These are phyloP conservation scores for Orchesella flavescens DNA, from an alignment of 2,888 invertebrate species.

Conservation along the genomic window DNA sequence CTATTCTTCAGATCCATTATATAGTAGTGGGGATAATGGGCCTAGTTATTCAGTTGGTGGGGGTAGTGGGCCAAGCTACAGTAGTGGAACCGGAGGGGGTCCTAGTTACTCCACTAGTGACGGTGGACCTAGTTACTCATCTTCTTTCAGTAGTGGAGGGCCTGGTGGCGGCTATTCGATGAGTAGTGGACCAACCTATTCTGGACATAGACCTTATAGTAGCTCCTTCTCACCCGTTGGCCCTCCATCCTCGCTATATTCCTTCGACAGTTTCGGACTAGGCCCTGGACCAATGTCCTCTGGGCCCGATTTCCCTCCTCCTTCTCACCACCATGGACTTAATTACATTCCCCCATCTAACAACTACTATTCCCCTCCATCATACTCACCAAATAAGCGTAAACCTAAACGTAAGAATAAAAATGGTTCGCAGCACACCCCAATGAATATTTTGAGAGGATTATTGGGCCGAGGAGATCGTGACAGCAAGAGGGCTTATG, in stretches of 20 bases:
- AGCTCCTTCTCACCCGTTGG: not conserved
- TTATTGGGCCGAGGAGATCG: constrained; percentile 31
- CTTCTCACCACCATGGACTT: not conserved
- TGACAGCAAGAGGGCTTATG: constrained; percentile 22
- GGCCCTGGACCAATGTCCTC: not conserved
- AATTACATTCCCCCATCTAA: constrained; percentile 13
- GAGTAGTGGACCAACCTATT: constrained; percentile 11
- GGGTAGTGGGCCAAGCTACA: not conserved
- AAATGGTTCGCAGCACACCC: constrained; percentile 58
- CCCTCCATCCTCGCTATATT: not conserved
- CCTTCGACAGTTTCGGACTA: constrained; percentile 34
- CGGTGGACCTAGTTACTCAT: not conserved
- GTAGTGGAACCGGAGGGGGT: no score
- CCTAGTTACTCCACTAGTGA: not conserved
- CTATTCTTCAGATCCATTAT: no score
- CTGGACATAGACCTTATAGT: constrained; percentile 8
- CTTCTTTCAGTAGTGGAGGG: constrained; percentile 1
- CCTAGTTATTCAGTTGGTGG: not conserved
- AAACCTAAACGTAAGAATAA: constrained; percentile 48
- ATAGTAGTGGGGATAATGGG: not conserved
- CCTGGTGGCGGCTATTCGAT: not conserved
- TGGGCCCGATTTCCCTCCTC: constrained; percentile 12
- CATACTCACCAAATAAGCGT: constrained; percentile 13
- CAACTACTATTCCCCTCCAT: not conserved
- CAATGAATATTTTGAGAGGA: constrained; percentile 51